Base-by-base conservation (phyloP, 2,797 vertebrate species). In the Emys orbicularis region DNA sequence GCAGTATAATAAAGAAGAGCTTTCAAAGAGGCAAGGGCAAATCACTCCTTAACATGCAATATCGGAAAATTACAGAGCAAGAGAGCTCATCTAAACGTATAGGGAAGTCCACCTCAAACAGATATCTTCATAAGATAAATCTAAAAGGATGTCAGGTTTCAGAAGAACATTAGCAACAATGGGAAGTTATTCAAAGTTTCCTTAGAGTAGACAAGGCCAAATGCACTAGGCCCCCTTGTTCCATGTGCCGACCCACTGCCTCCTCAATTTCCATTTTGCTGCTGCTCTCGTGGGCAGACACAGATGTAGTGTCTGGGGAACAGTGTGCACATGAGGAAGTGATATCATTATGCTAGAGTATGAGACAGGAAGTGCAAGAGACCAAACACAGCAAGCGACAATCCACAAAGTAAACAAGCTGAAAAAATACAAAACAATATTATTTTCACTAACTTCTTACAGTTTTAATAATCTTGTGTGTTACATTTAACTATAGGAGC, bases 241-340 rank as follows among this genome's bases (percentile, higher is more conserved):
- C 72, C 37, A 41, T 23, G 21, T 74, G 23, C 23, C 12, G 7
- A 41, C 7, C 41, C 12, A 23, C 37, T 25, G 41, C 41, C 37
- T 25, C 11, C 41, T 23, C 37, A 74, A 25, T 27, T 74, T 44
- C 23, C 21, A 7, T 44, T 44, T 74, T 74, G 41, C 7, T 41
- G 41, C 23, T 41, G 41, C 23, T 44, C 41, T 44, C 44, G 23
- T 13, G 25, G 23, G 25, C 11, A 74, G 21, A 74, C 41, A 65
- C 21, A 74, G 19, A 37, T 27, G 41, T 74, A 74, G 37, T 15
- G 12, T 25, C 31, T 29, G 44, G 65, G 50, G 84, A 81, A 44
- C 41, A 65, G 61, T 18, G 53, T 89, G n/a, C 2, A 89, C 92
- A 82, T 5, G 59, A 95, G 27, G 79, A 93, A 90, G 81, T 92